Percentiles rank a stretch among this genome's conserved stretches.
These are phyloP conservation scores for Aldrovandia affinis DNA, from an alignment of 2,797 vertebrate species.

Conservation along the genomic window DNA sequence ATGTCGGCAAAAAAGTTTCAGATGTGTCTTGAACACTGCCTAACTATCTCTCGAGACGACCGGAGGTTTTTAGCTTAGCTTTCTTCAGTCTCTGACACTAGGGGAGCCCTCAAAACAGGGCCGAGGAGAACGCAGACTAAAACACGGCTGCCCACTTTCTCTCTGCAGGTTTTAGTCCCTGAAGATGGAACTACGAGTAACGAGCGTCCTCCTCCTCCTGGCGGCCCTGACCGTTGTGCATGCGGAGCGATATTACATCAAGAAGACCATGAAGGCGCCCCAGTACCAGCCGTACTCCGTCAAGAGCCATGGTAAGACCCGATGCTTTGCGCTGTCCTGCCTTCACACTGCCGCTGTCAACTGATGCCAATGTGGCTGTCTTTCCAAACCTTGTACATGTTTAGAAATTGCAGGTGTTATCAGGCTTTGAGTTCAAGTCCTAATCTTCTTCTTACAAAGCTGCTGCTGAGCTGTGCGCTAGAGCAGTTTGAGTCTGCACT, in stretches of 20 bases:
- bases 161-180: conserved; percentile 71
- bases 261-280: conserved; percentile 82
- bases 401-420: background rate
- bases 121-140: background rate
- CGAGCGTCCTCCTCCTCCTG: conserved; percentile 76
- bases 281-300: conserved; percentile 82
- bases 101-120: conserved; percentile 27
- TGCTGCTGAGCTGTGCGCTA: background rate
- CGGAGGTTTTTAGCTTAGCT: background rate
- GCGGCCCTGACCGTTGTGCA: conserved; percentile 79
- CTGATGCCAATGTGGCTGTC: background rate
- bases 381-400: background rate
- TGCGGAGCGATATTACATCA: conserved; percentile 84
- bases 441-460: too few relatives aligned
- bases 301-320: conserved; percentile 88
- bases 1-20: background rate
- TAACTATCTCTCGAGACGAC: background rate
- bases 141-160: conserved; percentile 9
- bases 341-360: background rate
- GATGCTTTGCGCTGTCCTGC: background rate
- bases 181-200: conserved; percentile 86
- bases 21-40: background rate
- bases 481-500: background rate
- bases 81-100: conserved; percentile 16
- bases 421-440: background rate